phyloP scores from a whole-genome alignment of 2,113 vertebrate species.

The Panthera tigris region DNA sequence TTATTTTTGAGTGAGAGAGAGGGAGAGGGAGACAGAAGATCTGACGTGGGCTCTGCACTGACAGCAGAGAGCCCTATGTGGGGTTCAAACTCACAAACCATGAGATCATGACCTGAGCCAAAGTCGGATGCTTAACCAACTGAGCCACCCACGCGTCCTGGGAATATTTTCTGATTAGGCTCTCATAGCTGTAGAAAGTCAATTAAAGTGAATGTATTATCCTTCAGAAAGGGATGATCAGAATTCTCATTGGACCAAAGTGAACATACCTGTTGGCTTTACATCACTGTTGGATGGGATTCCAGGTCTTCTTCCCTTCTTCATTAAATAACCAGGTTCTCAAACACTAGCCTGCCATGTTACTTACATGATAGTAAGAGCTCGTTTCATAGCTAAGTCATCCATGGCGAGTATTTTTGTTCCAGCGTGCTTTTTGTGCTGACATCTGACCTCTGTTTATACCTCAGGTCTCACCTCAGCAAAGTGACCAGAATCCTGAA shows the following conservation, averaged over 20 bases:
- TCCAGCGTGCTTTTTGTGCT: neutral
- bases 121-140: too few species aligned
- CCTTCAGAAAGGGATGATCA: neutral
- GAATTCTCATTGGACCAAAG: neutral
- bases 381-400: neutral
- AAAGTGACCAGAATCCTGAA: constrained; percentile 5
- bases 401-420: neutral
- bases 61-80: too few species aligned
- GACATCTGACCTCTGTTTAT: neutral
- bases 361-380: neutral
- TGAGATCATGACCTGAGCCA: too few species aligned
- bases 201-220: neutral
- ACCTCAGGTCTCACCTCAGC: neutral
- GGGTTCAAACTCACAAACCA: too few species aligned
- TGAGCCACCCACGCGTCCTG: neutral
- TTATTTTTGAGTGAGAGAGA: too few species aligned
- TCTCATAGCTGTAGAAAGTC: neutral
- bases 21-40: too few species aligned
- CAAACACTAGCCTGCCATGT: too few species aligned
- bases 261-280: neutral
- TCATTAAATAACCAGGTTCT: neutral
- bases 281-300: neutral
- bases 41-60: too few species aligned
- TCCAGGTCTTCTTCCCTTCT: neutral
- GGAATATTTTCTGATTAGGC: neutral